Evolutionary conservation across 2,888 invertebrate genomes (phyloP), one percentile per base, ranked within the genome.

Genomic region (Callyntrura guangdongensis): DNA sequence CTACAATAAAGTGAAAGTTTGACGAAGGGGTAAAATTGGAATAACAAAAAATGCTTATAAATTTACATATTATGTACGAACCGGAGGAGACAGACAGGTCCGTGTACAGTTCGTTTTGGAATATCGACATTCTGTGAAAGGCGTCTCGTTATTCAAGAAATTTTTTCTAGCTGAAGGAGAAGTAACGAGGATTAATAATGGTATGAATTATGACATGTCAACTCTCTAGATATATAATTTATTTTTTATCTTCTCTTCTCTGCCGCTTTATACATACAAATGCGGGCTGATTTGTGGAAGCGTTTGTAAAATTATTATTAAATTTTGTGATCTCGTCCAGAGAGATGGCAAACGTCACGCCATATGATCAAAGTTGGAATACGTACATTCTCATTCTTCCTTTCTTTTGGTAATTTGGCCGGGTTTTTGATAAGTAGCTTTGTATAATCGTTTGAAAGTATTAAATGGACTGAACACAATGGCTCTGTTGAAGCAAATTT

Each of bases 141-240:
- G n/a, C 53, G 53, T 12, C 53, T 53, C 53, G 12, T n/a, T 53
- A 2, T 53, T 53, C n/a, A 53, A 53, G 61, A n/a, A 1, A 11
- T 61, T n/a, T 61, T 61, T 59, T 59, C n/a, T 59, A n/a, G 36
- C 36, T 36, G 36, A 36, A 36, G 53, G n/a, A 53, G 3, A 53
- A 53, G 36, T 36, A n/a, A n/a, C 27, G 36, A 14, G 69, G 69
- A 69, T 69, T 69, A 69, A 36, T 36, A 36, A 36, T 69, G 14
- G 69, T 14, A 36, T 69, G 69, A 69, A n/a, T 69, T 69, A 69
- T 69, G 69, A 36, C 69, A 69, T 36, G 69, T 69, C 69, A 69
- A 69, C 14, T 20, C 53, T 20, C 61, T 36, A 6, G 36, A 64
- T 20, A 4, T 8, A 25, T 64, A 64, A 64, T 64, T 64, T 25